Percentiles rank a stretch among this genome's conserved stretches.
Evolutionary conservation across 2,113 vertebrate genomes (phyloP).

Genomic region (Myotis brandtii): DNA sequence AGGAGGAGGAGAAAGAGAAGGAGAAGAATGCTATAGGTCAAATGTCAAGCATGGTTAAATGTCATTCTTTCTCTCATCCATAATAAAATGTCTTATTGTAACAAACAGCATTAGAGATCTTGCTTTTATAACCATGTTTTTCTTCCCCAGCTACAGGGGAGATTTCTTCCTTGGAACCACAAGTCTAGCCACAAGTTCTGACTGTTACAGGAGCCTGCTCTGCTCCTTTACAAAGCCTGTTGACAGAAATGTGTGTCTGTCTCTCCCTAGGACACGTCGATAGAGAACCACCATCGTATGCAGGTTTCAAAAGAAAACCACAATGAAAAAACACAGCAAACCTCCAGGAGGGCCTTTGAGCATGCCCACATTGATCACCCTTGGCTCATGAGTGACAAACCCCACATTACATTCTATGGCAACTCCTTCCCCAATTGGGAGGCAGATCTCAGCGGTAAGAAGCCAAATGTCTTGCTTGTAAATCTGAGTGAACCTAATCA

Average conservation of each 20-base stretch:
- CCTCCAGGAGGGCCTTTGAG: conserved; percentile 13
- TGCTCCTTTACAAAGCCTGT: neutral
- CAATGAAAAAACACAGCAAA: conserved; percentile 28
- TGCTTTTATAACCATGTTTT: neutral
- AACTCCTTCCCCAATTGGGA: conserved; percentile 68
- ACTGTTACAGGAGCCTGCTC: neutral
- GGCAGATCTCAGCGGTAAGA: conserved; percentile 66
- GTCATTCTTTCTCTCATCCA: conserved; percentile 4
- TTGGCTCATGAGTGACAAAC: conserved; percentile 67
- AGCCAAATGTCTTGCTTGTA: neutral
- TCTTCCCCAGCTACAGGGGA: conserved; percentile 1
- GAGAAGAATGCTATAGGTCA: neutral
- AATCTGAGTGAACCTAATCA: neutral
- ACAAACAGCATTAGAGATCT: neutral
- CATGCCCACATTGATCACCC: conserved; percentile 47
- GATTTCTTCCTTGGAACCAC: neutral
- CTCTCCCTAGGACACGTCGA: conserved; percentile 42
- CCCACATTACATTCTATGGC: conserved; percentile 65
- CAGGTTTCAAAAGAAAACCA: conserved; percentile 25
- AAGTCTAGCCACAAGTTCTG: neutral
- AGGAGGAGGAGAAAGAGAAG: neutral
- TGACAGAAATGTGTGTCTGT: conserved; percentile 65
- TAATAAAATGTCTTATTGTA: neutral
- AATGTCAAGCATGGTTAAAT: neutral
- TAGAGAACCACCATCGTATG: neutral